These are phyloP conservation scores for Calliopum simillimum DNA, from an alignment of 2,888 invertebrate species.

Conservation along the genomic window DNA sequence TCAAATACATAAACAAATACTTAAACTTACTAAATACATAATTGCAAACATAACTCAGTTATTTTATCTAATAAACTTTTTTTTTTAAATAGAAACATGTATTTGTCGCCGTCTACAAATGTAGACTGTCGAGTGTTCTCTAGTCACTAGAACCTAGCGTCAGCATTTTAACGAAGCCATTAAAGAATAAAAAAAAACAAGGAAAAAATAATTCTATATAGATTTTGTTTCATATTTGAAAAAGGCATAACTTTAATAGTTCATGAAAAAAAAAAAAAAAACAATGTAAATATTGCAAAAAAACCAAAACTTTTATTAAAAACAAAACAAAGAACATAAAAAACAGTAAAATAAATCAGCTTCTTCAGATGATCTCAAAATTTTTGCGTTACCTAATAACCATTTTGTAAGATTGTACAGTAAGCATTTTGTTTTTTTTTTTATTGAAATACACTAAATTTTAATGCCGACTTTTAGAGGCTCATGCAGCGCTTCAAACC, in stretches of 20 bases:
- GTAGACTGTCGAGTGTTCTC: constrained; percentile 56
- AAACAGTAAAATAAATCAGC: constrained; percentile 55
- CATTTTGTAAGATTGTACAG: neutral
- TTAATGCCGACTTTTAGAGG: constrained; percentile 17
- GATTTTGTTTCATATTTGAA: neutral
- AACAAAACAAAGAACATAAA: constrained; percentile 14
- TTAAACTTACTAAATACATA: too few relatives aligned
- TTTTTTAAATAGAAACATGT: constrained; percentile 3
- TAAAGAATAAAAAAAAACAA: neutral
- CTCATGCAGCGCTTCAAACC: constrained; percentile 44
- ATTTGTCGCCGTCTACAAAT: neutral
- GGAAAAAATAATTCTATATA: neutral
- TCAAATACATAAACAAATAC: too few relatives aligned
- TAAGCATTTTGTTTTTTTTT: too few relatives aligned
- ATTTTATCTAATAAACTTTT: too few relatives aligned
- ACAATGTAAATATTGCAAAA: constrained; percentile 4
- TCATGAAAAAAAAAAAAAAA: neutral
- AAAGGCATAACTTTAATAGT: neutral
- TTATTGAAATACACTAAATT: neutral
- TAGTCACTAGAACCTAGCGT: constrained; percentile 60
- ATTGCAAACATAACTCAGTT: neutral
- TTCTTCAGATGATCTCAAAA: constrained; percentile 59
- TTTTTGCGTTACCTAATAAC: constrained; percentile 15
- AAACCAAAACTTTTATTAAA: constrained; percentile 20
- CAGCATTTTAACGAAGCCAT: constrained; percentile 21